Base-by-base conservation (phyloP, 2,113 vertebrate species). In the Andinoacara biseriatus region DNA sequence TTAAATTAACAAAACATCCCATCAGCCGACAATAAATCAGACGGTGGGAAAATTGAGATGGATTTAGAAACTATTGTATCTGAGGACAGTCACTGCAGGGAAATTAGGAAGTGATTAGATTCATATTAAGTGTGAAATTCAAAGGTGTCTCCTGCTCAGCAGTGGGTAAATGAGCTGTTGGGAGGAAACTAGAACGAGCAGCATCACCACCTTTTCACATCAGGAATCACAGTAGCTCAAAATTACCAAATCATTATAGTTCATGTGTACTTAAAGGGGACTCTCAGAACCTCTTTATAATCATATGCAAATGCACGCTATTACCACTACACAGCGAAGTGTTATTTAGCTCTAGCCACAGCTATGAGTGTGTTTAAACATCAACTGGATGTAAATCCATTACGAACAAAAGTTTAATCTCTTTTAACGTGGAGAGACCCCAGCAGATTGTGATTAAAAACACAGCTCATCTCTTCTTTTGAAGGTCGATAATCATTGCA, bases 81-180 rank as follows among this genome's bases (percentile, higher is more conserved):
- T 38, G 17, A 58, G 20, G 61, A 31, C 11, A 7, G 35, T 52
- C n/a, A 29, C 17, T 78, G 38, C 74, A 31, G 38, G 38, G 49
- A 58, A 78, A 82, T 77, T 61, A 56, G 11, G 40, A 60, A 10
- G 59, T n/a, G 20, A 80, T 67, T 38, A 59, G 0, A 67, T 22
- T 6, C 33, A 76, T 56, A 61, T 35, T 58, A 56, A 5, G 22
- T 54, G 56, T 83, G 65, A 74, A 86, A 74, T 57, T 26, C 10
- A 54, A 65, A 31, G 33, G 33, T 79, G 76, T 56, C 40, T 87
- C 31, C 24, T 65, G 5, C 67, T 86, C 67, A 67, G 54, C 40
- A 54, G 54, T 31, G 67, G 17, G 43, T 65, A 58, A 78, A 56
- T 78, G 26, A 31, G 26, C 60, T 78, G 26, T 61, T 13, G 2